Conservation (phyloP, 92 coral and sea anemone species). For the Porites evermanni region DNA sequence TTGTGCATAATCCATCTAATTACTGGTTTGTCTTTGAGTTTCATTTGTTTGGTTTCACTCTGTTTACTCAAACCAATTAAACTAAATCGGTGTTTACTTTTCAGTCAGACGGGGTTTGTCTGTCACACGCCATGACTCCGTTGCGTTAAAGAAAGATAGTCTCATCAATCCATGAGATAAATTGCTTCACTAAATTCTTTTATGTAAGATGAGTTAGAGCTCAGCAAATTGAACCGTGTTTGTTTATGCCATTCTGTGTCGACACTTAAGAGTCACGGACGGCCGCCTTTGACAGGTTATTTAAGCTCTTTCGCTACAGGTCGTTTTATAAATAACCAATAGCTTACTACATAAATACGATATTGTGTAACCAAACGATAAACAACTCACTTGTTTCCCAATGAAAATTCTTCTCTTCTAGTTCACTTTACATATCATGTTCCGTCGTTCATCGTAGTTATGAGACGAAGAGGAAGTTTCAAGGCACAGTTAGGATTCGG, state of each 20-base stretch:
- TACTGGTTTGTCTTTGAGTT: no score
- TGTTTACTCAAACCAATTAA: no score
- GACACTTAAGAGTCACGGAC: conserved; percentile 11
- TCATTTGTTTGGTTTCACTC: no score
- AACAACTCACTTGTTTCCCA: background rate
- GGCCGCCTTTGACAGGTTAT: conserved; percentile 41
- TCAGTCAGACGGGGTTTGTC: no score
- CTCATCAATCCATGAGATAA: no score
- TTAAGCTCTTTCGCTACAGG: conserved; percentile 19
- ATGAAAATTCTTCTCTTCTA: background rate
- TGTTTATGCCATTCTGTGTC: background rate
- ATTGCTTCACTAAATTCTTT: no score
- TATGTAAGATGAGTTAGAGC: no score
- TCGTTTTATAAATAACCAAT: conserved; percentile 59
- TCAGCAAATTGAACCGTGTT: no score
- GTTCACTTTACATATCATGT: conserved; percentile 6
- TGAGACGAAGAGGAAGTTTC: conserved; percentile 30
- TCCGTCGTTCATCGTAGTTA: background rate
- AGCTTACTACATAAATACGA: conserved; percentile 43
- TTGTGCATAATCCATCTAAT: no score
- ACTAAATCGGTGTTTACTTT: no score
- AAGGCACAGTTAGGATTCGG: conserved; percentile 30
- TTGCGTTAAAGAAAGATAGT: no score
- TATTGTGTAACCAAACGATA: conserved; percentile 57
- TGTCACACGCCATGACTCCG: no score